Base-by-base conservation (phyloP, 2,797 vertebrate genomes). In the Bradypus variegatus region DNA sequence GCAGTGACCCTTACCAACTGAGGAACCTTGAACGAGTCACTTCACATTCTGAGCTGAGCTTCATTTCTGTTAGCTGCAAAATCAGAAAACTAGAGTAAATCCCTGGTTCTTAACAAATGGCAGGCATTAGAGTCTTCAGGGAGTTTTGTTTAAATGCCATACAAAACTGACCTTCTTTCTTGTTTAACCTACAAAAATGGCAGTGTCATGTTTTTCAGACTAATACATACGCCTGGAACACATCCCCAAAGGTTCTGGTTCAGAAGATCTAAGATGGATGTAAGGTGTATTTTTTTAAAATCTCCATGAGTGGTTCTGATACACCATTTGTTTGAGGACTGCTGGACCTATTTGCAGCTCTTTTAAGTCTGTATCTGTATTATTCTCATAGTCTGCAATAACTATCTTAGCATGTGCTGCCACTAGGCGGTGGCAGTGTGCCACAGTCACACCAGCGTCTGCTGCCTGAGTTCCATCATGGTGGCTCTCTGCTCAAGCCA, bases 391-490 rank as follows among this genome's bases (percentile, higher is more conserved):
- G 0, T 76, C 69, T 33, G 69, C 41, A 50, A 5, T 84, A 41
- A 13, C 53, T 81, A 33, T 72, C 86, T 65, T 50, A 48, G 29
- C n/a, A n/a, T 4, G 1, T 70, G 14, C 16, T 64, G 92, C 94
- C 95, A 90, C 94, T 81, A 91, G 95, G 94, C 95, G 93, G 94
- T 48, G 87, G 76, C 75, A 92, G 38, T 64, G 90, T 64, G 90
- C 91, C 90, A 53, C 62, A 8, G 38, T 86, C 64, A 0, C 81
- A 23, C 70, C 23, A 2, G 3, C 6, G 0, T 16, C 0, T 2
- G 13, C 45, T 36, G 6, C 27, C 48, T 18, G 31, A 60, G 58
- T 48, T 16, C 27, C 48, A n/a, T 75, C 58, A 38, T 48, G 69
- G 77, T 72, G 65, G 48, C 58, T 55, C 70, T 36, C 45, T 25